Evolutionary conservation across 37 sponge, comb jelly and placozoan species (phyloP).

Genomic region (Diacarnus erythraeanus): DNA sequence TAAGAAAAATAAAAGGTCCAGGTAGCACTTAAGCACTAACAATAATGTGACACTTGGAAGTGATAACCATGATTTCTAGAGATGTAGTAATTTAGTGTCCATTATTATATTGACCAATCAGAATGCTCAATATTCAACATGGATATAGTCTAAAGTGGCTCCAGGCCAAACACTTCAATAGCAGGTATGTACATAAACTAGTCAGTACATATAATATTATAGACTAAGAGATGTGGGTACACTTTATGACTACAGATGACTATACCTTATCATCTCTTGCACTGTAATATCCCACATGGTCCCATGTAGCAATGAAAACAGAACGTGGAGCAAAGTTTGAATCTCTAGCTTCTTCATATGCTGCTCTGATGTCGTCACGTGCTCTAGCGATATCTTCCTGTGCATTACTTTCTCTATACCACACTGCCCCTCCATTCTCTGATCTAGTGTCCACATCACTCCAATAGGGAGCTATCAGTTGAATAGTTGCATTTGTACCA

Average conservation of each 20-base stretch:
- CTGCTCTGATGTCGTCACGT: not conserved
- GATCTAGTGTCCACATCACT: conserved; percentile 1
- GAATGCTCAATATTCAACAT: too few species aligned
- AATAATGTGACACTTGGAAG: too few species aligned
- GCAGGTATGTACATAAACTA: too few species aligned
- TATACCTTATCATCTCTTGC: not conserved
- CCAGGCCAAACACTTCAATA: too few species aligned
- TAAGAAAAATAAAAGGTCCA: too few species aligned
- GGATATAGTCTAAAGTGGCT: too few species aligned
- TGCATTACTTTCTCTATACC: not conserved
- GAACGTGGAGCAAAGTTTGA: not conserved
- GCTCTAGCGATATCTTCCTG: not conserved
- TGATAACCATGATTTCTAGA: too few species aligned
- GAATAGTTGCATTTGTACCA: not conserved
- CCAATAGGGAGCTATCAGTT: conserved; percentile 10
- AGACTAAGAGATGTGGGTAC: too few species aligned
- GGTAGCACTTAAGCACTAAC: too few species aligned
- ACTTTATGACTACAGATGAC: not conserved
- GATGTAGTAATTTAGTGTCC: too few species aligned
- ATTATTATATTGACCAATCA: too few species aligned
- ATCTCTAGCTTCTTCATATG: not conserved
- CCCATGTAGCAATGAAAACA: conserved; percentile 7
- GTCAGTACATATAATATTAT: too few species aligned
- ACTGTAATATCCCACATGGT: conserved; percentile 14
- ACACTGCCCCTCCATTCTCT: not conserved